Conservation (phyloP, 2,888 invertebrate species). For the Arenicola marina region DNA sequence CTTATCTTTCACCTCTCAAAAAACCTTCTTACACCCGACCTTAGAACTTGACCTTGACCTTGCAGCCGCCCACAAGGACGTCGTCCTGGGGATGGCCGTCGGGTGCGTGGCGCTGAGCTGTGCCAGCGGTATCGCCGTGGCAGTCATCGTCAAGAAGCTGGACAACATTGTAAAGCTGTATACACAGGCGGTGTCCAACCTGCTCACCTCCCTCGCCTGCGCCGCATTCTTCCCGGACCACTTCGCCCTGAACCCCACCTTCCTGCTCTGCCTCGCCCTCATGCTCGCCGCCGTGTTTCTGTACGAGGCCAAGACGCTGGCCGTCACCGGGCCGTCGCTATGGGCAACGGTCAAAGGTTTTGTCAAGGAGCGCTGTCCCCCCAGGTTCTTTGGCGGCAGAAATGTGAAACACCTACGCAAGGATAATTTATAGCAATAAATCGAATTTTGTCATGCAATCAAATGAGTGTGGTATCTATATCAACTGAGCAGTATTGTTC, state of each 20-base stretch:
- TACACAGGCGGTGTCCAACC: conserved; percentile 23
- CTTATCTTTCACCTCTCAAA: no score
- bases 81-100: conserved; percentile 7
- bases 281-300: conserved; percentile 21
- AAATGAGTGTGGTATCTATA: no score
- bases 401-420: no score
- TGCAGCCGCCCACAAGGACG: conserved; percentile 1
- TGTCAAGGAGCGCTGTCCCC: no score
- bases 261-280: conserved; percentile 17
- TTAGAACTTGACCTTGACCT: no score
- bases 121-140: conserved; percentile 16
- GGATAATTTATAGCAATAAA: no score
- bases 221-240: conserved; percentile 21
- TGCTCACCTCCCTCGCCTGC: conserved; percentile 24
- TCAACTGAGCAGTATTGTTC: no score
- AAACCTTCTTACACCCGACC: no score
- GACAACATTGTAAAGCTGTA: conserved; percentile 34
- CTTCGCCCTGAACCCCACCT: conserved; percentile 16
- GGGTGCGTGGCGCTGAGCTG: conserved; percentile 12
- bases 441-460: no score
- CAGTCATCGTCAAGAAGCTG: conserved; percentile 25
- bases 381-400: no score
- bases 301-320: conserved; percentile 18
- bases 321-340: no score
- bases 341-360: no score